These are phyloP conservation scores for Sylvicapra grimmia DNA, from an alignment of 2,113 vertebrate genomes.

Conservation along the genomic window DNA sequence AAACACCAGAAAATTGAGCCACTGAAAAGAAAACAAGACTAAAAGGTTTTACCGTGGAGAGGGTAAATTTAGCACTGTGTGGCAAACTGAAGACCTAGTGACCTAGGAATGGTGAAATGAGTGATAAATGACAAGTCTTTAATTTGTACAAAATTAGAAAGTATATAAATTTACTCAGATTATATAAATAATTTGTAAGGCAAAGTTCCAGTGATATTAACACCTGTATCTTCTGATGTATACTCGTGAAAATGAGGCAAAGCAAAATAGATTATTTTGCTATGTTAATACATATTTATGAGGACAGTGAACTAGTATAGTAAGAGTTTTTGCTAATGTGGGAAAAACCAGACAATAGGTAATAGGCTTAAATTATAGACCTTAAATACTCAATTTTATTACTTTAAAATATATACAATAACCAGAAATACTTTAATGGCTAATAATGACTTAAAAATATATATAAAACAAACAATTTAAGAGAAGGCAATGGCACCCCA, in stretches of 20 bases:
- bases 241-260: background rate
- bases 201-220: background rate
- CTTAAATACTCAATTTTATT: background rate
- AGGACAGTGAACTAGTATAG: background rate
- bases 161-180: background rate
- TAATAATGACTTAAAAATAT: background rate
- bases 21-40: conserved; percentile 28
- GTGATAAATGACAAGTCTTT: background rate
- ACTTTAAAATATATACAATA: conserved; percentile 9
- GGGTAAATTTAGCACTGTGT: background rate
- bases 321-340: background rate
- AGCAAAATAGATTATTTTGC: background rate
- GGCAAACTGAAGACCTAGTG: background rate
- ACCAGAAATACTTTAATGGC: background rate
- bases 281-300: background rate
- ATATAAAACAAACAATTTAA: background rate
- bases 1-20: conserved; percentile 53
- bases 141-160: background rate
- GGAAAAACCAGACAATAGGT: background rate
- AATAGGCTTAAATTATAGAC: background rate
- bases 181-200: background rate
- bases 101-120: background rate
- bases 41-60: background rate
- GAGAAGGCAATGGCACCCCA: too few relatives aligned
- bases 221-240: background rate